Conservation (phyloP, 2,113 vertebrate genomes). For the Pionites leucogaster region DNA sequence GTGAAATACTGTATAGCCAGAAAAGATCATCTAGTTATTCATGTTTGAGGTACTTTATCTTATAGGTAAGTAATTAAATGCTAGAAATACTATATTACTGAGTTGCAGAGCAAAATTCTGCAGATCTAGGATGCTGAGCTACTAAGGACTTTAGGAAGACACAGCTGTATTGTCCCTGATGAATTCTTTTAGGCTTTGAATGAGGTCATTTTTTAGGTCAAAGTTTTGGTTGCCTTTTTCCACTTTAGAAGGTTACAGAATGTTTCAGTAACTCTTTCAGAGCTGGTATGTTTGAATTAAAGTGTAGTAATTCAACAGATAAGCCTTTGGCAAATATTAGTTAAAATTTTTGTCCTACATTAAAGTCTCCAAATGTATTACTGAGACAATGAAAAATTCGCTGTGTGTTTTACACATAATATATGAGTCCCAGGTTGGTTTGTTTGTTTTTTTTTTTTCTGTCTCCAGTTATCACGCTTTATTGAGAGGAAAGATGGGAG, state of each 20-base stretch:
- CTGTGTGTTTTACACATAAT: neutral
- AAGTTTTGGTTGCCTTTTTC: neutral
- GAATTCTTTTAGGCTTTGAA: neutral
- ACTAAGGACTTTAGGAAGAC: neutral
- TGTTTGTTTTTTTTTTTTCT: neutral
- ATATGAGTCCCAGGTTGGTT: neutral
- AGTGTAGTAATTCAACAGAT: neutral
- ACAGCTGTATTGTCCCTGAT: neutral
- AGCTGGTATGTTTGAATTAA: neutral
- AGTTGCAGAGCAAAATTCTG: neutral
- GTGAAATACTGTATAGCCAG: neutral
- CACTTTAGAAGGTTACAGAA: neutral
- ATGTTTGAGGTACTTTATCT: neutral
- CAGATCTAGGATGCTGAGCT: neutral
- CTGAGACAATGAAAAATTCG: neutral
- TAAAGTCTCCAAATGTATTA: neutral
- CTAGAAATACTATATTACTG: neutral
- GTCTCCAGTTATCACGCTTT: neutral
- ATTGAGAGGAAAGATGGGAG: neutral
- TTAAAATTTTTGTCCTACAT: neutral
- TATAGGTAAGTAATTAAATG: neutral
- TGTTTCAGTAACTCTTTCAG: neutral
- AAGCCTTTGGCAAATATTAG: neutral
- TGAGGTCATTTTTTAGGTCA: neutral
- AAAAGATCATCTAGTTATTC: neutral